A percentile compares a stretch with the other conserved stretches of the same genome.
phyloP scores from a whole-genome alignment of 2,797 vertebrate genomes.

The Sebastes matsubarae region DNA sequence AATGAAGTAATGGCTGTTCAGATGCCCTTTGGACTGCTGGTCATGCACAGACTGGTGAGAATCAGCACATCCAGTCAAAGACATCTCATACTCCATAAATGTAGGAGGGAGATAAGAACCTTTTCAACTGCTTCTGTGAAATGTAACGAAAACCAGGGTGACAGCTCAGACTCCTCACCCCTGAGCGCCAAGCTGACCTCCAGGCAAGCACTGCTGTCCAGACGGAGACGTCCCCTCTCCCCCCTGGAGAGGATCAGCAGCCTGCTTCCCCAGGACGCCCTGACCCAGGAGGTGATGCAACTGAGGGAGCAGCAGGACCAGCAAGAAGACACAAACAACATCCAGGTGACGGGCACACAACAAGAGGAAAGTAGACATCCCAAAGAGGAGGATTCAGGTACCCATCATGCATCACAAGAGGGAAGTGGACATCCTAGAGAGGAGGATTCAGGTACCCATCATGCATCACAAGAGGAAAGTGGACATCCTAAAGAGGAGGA shows the following conservation, averaged over 20 bases:
- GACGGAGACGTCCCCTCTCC: conserved; percentile 75
- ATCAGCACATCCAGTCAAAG: conserved; percentile 10
- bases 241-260: conserved; percentile 85
- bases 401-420: no score
- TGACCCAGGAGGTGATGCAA: conserved; percentile 79
- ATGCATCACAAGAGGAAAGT: not conserved
- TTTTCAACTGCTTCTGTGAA: conserved; percentile 53
- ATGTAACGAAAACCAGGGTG: conserved; percentile 32
- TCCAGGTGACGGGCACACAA: not conserved
- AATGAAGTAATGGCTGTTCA: conserved; percentile 33
- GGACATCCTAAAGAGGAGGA: no score
- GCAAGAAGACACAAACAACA: not conserved
- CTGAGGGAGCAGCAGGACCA: conserved; percentile 61
- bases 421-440: no score
- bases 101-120: not conserved
- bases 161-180: conserved; percentile 3
- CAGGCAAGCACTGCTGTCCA: conserved; percentile 14
- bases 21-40: conserved; percentile 23
- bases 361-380: not conserved
- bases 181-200: not conserved
- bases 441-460: no score
- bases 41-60: conserved; percentile 51
- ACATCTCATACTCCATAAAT: not conserved
- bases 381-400: not conserved
- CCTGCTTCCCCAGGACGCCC: conserved; percentile 76